phyloP scores from a whole-genome alignment of 2,113 vertebrate genomes.

The Ceyx cyanopectus region DNA sequence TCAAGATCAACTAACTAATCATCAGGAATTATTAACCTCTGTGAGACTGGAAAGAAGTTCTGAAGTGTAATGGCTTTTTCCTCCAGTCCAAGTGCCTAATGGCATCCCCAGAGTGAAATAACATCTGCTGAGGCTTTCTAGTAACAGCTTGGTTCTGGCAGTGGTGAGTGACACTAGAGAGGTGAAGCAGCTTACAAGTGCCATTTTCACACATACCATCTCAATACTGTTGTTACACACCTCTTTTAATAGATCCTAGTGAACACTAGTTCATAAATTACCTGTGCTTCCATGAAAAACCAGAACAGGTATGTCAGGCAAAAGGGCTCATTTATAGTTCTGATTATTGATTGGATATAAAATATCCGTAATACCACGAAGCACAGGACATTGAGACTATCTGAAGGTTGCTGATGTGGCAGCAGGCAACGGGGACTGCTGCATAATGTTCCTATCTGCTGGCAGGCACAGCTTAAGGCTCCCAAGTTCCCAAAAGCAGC shows the following conservation, averaged over 20 bases:
- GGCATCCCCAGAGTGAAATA: background rate
- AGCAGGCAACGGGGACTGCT: background rate
- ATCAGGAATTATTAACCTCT: background rate
- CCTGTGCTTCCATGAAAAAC: background rate
- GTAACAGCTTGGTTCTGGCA: background rate
- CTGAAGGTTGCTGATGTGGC: background rate
- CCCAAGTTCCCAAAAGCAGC: background rate
- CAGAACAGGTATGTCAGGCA: background rate
- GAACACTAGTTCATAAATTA: background rate
- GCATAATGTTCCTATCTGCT: background rate
- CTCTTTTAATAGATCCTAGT: background rate
- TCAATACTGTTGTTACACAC: background rate
- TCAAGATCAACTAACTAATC: background rate
- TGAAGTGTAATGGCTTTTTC: background rate
- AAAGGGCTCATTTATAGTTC: background rate
- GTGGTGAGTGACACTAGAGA: background rate
- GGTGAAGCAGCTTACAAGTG: background rate
- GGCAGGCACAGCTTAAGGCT: background rate
- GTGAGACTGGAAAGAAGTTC: background rate
- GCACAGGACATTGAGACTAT: background rate
- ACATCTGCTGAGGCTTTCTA: background rate
- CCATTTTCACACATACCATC: background rate
- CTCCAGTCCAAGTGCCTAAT: background rate
- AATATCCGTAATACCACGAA: background rate
- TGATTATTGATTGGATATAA: background rate